Base-by-base conservation (phyloP, 1,140 invertebrate species). In the Leptonema lineaticorne region DNA sequence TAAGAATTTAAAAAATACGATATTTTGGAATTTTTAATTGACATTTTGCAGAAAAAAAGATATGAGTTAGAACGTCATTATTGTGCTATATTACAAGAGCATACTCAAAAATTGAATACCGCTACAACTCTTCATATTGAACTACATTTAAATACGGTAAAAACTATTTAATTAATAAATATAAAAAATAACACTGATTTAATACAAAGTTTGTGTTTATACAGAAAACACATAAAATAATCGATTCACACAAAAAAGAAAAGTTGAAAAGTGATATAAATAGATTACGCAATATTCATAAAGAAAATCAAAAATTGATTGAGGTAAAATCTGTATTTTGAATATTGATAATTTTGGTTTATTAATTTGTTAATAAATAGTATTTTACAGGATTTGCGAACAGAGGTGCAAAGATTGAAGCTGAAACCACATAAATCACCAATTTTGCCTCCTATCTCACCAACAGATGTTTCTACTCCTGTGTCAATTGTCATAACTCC, bases 221-320 rank as follows among this genome's bases (percentile, higher is more conserved):
- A 9, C 22, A 37, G 16, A 27, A 22, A 62, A 20, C 18, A 62
- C 24, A 22, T 18, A 8, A 45, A 45, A 62, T 45, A 45, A 62
- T 37, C 30, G 14, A 24, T 45, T n/a, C n/a, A n/a, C n/a, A n/a
- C n/a, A n/a, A n/a, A n/a, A n/a, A n/a, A n/a, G n/a, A n/a, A n/a
- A n/a, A 11, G 71, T 69, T 18, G 68, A 53, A 65, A 22, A 65
- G 41, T 16, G 68, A 73, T 29, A 27, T 73, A 18, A 60, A 62
- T 14, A 45, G 68, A 20, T 46, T 73, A n/a, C 58, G 33, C 20
- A 24, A 60, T 33, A 60, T 73, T 26, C 58, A 64, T 8, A 63
- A 64, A 59, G 60, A 73, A 56, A 68, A 73, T 27, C 58, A 68
- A 20, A 64, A 68, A 26, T 60, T 69, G 58, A 73, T 73, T 14